phyloP scores from a whole-genome alignment of 2,113 vertebrate species.

The Seriola rivoliana region DNA sequence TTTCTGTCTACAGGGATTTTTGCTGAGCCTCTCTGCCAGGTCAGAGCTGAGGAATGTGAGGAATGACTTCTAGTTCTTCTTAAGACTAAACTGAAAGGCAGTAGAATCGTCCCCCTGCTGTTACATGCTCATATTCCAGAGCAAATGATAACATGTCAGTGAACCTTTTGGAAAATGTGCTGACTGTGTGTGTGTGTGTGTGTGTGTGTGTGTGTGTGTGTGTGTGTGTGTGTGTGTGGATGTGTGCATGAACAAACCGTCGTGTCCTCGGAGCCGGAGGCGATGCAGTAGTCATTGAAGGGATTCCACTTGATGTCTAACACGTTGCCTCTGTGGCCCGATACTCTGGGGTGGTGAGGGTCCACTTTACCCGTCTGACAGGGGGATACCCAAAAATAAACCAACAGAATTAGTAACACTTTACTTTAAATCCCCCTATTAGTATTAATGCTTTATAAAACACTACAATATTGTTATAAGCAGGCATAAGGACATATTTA shows the following conservation, averaged over 20 bases:
- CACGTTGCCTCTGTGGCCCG: conserved; percentile 92
- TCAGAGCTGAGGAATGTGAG: conserved; percentile 66
- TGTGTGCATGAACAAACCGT: conserved; percentile 85
- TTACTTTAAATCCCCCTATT: neutral
- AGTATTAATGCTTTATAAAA: neutral
- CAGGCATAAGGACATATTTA: neutral
- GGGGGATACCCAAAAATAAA: conserved; percentile 38
- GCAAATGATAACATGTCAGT: conserved; percentile 28
- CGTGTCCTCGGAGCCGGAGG: conserved; percentile 93
- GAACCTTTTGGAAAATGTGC: conserved; percentile 12
- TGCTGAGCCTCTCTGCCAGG: conserved; percentile 23
- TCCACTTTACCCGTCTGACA: conserved; percentile 93
- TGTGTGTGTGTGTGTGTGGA: conserved; percentile 18
- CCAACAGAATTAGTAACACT: neutral
- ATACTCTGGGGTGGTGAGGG: conserved; percentile 90
- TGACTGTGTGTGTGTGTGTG: conserved; percentile 14
- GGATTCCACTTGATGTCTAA: conserved; percentile 97
- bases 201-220: conserved; percentile 17
- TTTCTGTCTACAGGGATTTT: conserved; percentile 23
- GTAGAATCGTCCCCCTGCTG: conserved; percentile 58
- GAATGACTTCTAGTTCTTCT: conserved; percentile 58
- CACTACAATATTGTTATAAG: neutral
- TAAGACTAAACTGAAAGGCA: conserved; percentile 47
- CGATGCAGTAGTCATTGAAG: conserved; percentile 93
- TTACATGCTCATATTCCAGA: conserved; percentile 50